These are phyloP conservation scores for Strigamia transsilvanica DNA, from an alignment of 2,888 invertebrate species.

Conservation along the genomic window DNA sequence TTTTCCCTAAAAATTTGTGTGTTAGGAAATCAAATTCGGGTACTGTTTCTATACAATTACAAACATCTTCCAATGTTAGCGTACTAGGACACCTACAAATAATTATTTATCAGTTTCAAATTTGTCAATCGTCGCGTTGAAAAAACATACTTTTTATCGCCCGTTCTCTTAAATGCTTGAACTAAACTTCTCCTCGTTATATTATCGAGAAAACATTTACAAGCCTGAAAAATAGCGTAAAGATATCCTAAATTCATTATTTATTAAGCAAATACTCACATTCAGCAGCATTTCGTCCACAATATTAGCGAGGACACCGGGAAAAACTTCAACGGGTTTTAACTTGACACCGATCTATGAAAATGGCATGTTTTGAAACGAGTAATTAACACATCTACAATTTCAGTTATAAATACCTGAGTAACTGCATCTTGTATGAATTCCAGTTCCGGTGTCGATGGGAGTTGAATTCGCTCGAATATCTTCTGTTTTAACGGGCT, in stretches of 20 bases:
- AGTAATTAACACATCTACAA: neutral
- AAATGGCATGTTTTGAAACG: neutral
- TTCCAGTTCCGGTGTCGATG: neutral
- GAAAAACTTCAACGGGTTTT: conserved; percentile 66
- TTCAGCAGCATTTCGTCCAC: conserved; percentile 63
- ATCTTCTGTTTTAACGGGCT: conserved; percentile 14
- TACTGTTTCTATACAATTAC: conserved; percentile 56
- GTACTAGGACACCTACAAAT: conserved; percentile 56
- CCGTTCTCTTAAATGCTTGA: conserved; percentile 57
- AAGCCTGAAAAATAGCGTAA: neutral
- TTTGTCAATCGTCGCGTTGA: neutral
- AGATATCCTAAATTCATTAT: neutral
- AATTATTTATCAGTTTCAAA: neutral
- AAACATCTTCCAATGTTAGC: conserved; percentile 57
- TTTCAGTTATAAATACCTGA: neutral
- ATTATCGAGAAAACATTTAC: conserved; percentile 58
- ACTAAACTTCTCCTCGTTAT: conserved; percentile 58
- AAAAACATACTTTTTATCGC: neutral
- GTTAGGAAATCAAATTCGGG: conserved; percentile 59
- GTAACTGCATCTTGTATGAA: neutral
- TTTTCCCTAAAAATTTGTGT: conserved; percentile 57
- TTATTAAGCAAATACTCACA: conserved; percentile 60
- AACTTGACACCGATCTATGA: conserved; percentile 63
- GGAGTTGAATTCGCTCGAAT: neutral
- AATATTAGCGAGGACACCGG: conserved; percentile 65